Conservation (phyloP, 2,888 invertebrate genomes). For the Biston betularia region DNA sequence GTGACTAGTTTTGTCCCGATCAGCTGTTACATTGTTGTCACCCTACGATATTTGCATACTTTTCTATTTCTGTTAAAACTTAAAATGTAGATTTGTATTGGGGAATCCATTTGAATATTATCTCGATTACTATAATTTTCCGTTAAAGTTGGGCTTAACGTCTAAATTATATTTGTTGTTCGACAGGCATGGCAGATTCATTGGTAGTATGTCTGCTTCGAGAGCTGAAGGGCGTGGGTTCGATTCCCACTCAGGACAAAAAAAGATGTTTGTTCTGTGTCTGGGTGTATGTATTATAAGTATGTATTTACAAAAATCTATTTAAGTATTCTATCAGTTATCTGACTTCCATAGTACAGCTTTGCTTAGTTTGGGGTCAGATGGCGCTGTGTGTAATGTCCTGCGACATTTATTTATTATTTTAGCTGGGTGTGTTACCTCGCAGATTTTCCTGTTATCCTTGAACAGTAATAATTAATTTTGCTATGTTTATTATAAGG, state of each 20-base stretch:
- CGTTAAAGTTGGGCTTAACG: constrained; percentile 31
- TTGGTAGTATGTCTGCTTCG: too few relatives aligned
- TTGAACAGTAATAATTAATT: not conserved
- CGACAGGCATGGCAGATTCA: too few relatives aligned
- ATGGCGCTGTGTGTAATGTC: too few relatives aligned
- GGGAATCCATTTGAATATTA: constrained; percentile 48
- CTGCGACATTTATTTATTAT: too few relatives aligned
- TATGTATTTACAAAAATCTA: too few relatives aligned
- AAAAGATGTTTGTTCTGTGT: too few relatives aligned
- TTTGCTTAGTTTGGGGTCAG: too few relatives aligned
- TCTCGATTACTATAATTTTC: constrained; percentile 53
- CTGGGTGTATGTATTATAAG: too few relatives aligned
- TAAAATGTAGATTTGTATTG: constrained; percentile 48
- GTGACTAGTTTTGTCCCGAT: constrained; percentile 64
- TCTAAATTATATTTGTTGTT: not conserved
- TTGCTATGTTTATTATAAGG: not conserved
- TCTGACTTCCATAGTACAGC: too few relatives aligned
- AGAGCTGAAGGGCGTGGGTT: too few relatives aligned
- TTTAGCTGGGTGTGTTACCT: not conserved
- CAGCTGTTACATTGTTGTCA: constrained; percentile 61
- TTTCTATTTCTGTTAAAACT: constrained; percentile 48
- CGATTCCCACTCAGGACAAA: too few relatives aligned
- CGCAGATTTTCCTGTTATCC: not conserved
- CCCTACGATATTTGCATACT: constrained; percentile 53
- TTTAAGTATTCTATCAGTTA: too few relatives aligned